Evolutionary conservation across 2,797 vertebrate species (phyloP), one percentile per base, ranked within the genome.

Genomic region (Phaenicophaeus curvirostris): DNA sequence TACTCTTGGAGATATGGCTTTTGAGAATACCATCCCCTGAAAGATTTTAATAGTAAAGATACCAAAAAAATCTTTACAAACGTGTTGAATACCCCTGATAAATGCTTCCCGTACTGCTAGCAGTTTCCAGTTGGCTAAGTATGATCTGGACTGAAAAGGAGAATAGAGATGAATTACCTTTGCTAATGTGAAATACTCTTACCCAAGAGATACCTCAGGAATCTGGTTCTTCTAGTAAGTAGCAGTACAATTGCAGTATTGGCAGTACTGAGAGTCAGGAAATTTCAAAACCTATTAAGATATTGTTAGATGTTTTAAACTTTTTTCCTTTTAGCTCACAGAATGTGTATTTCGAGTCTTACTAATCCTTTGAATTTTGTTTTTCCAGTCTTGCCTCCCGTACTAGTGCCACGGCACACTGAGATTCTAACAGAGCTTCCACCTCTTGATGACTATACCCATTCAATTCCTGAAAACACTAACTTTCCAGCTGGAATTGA

Each of bases 401-500:
- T 99, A 62, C 97, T 99, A 35, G 99, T 99, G 96, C 99, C 99
- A 1, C 98, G 99, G 77, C 99, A 99, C 95, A 98, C 99, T 27
- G 99, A 99, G 97, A 99, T 99, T 95, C 97, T 99, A 87, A 99
- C 99, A 5, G 99, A 99, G 95, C 98, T 99, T 87, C 99, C 99
- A 0, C 99, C 99, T 88, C 97, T 99, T 28, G 99, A 99, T 33
- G 99, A 99, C 93, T 99, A 99, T 84, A 99, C 99, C 74, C 99
- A 99, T 98, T 99, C 99, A 97, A 99, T 99, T 96, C 99, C 99
- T 72, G 99, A 99, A 97, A 99, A 99, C 98, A 99, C 99, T 98
- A 99, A 99, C 96, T 99, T 99, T 91, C 99, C 99, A 65, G 99
- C 98, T 35, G 99, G 99, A 90, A 99, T 99, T 87, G 99, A 99